These are phyloP conservation scores for Hippocampus kuda DNA, from an alignment of 2,797 vertebrate genomes.

Conservation along the genomic window DNA sequence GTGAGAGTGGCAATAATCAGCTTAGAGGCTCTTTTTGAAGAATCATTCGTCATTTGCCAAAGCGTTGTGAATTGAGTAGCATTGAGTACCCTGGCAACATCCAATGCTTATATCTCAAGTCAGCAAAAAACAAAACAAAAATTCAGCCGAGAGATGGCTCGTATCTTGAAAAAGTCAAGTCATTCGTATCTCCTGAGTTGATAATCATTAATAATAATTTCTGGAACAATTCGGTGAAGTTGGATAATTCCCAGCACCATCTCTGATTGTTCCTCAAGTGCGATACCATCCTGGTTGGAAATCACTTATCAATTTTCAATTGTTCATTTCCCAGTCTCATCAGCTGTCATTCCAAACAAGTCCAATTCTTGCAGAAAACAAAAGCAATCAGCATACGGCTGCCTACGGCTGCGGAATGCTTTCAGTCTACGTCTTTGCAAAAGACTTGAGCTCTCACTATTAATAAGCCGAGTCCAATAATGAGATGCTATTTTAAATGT, in stretches of 20 bases:
- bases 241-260: too few relatives aligned
- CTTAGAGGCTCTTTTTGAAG: background rate
- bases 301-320: too few relatives aligned
- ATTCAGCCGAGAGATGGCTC: too few relatives aligned
- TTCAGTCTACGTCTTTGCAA: background rate
- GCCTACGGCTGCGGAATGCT: background rate
- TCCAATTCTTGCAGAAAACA: background rate
- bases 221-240: too few relatives aligned
- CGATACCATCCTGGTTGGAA: too few relatives aligned
- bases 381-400: background rate
- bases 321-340: too few relatives aligned
- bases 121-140: too few relatives aligned
- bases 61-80: too few relatives aligned
- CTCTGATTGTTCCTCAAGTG: too few relatives aligned
- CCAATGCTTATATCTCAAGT: background rate
- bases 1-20: background rate
- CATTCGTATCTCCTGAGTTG: too few relatives aligned
- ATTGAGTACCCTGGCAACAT: background rate
- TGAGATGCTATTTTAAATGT: slow-evolving; percentile 2
- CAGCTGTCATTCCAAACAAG: background rate
- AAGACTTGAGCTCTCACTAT: background rate
- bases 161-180: too few relatives aligned
- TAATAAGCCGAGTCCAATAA: background rate
- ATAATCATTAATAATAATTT: too few relatives aligned
- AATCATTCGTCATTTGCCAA: background rate